Evolutionary conservation across 2,797 vertebrate species (phyloP).

Genomic region (Thripadectes ignobilis): DNA sequence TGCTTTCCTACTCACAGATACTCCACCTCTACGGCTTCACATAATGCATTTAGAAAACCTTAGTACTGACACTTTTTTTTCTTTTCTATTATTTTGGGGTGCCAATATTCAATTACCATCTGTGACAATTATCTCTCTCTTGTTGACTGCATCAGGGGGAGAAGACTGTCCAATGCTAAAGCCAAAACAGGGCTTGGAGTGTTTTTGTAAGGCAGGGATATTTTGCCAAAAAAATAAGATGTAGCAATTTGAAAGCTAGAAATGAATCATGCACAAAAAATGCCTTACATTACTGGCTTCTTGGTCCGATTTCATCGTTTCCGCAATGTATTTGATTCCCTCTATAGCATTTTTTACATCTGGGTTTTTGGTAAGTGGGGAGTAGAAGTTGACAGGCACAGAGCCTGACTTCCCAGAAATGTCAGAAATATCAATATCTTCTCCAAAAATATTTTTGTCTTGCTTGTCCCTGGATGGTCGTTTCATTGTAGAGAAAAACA

Average conservation of each 20-base stretch:
- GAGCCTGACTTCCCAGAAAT: constrained; percentile 90
- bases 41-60: neutral
- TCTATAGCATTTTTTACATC: constrained; percentile 93
- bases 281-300: constrained; percentile 89
- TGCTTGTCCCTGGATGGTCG: constrained; percentile 86
- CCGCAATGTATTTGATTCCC: constrained; percentile 92
- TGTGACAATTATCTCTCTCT: neutral
- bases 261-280: constrained; percentile 23
- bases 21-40: neutral
- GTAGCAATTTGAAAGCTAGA: neutral
- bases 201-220: neutral
- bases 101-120: neutral
- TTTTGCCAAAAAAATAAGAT: neutral
- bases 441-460: constrained; percentile 83
- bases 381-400: constrained; percentile 82
- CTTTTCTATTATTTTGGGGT: neutral
- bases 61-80: neutral
- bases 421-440: constrained; percentile 92
- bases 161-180: neutral
- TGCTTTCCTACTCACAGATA: neutral
- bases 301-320: constrained; percentile 93
- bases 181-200: neutral
- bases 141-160: neutral
- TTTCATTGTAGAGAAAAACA: constrained; percentile 98
- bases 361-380: constrained; percentile 88